phyloP scores from a whole-genome alignment of 2,888 invertebrate species.

The Stenoptilia bipunctidactyla region DNA sequence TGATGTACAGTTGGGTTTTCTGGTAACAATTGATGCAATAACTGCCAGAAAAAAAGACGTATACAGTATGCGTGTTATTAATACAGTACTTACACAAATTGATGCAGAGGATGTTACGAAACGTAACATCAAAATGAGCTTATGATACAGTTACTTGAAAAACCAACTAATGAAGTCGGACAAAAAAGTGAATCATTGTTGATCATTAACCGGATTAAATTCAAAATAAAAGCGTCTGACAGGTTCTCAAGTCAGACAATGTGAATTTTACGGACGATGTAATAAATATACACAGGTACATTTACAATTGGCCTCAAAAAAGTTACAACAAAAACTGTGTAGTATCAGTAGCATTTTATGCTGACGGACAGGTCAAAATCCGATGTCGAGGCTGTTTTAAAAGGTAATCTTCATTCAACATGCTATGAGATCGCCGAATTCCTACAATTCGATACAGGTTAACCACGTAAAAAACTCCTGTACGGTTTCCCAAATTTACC shows the following conservation, averaged over 20 bases:
- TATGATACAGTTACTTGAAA: conserved; percentile 16
- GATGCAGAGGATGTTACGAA: conserved; percentile 26
- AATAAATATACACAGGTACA: neutral
- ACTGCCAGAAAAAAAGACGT: conserved; percentile 34
- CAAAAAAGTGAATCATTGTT: conserved; percentile 1
- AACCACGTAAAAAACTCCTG: conserved; percentile 5
- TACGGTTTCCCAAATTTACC: conserved; percentile 37
- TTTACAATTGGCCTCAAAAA: no score
- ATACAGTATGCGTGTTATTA: conserved; percentile 29
- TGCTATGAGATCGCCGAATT: no score
- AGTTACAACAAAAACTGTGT: no score
- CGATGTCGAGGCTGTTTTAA: conserved; percentile 6
- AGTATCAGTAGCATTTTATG: no score
- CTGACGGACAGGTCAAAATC: no score
- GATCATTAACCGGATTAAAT: neutral
- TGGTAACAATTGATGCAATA: conserved; percentile 26
- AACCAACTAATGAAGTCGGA: conserved; percentile 19
- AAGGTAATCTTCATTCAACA: conserved; percentile 6
- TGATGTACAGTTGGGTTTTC: conserved; percentile 47
- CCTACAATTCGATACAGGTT: no score
- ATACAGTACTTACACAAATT: conserved; percentile 35
- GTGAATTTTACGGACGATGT: neutral
- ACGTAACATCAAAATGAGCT: conserved; percentile 16
- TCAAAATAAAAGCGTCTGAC: neutral
- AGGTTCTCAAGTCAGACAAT: neutral